A percentile compares a stretch with the other conserved stretches of the same genome.
These are phyloP conservation scores for Neoaliturus tenellus DNA, from an alignment of 2,888 invertebrate species.

Conservation along the genomic window DNA sequence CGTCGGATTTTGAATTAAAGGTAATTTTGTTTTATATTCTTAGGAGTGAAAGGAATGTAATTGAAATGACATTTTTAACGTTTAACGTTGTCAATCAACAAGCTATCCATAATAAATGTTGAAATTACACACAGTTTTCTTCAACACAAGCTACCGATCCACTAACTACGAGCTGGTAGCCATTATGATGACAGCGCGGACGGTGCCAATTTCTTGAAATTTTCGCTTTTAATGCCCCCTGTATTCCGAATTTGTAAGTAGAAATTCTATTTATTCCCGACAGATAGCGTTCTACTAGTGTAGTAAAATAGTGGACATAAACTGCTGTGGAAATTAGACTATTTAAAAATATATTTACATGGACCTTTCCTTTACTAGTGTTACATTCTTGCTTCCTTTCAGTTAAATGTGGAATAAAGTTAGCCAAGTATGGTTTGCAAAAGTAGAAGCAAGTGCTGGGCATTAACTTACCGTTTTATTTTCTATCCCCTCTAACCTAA, in stretches of 20 bases:
- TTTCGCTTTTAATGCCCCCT: conserved; percentile 82
- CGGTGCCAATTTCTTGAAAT: conserved; percentile 81
- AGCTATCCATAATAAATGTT: neutral
- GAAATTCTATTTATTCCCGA: conserved; percentile 67
- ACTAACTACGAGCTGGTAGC: conserved; percentile 45
- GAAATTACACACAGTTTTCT: neutral
- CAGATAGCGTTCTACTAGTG: conserved; percentile 65
- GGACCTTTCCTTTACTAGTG: too few relatives aligned
- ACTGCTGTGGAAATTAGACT: neutral
- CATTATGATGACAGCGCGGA: conserved; percentile 79
- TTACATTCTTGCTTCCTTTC: too few relatives aligned
- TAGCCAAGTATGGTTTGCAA: neutral
- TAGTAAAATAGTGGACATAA: neutral
- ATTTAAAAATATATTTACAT: too few relatives aligned
- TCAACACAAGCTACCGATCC: neutral
- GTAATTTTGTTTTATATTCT: neutral
- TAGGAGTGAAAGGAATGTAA: neutral
- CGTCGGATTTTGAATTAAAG: conserved; percentile 60
- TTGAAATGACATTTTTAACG: neutral
- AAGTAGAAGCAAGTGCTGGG: too few relatives aligned
- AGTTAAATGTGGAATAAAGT: neutral
- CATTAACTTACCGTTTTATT: too few relatives aligned
- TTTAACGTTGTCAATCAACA: neutral
- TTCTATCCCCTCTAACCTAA: too few relatives aligned
- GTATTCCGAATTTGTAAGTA: conserved; percentile 71